Percentiles rank a stretch among this genome's conserved stretches.
These are phyloP conservation scores for Blastobasis lacticolella DNA, from an alignment of 2,888 invertebrate genomes.

Conservation along the genomic window DNA sequence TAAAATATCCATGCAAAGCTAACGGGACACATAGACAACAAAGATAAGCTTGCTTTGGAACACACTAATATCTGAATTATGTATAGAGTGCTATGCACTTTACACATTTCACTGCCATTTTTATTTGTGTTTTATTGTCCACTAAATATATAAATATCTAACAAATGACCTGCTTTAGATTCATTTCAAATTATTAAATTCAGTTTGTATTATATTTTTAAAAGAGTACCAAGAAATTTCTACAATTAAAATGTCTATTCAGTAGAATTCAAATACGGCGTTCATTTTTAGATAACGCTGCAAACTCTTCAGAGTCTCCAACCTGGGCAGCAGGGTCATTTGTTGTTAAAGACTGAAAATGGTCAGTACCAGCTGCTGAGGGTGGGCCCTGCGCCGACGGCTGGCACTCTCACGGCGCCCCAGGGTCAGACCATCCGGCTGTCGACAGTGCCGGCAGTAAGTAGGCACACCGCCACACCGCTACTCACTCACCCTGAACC, in stretches of 20 bases:
- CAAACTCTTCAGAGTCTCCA: conserved; percentile 90
- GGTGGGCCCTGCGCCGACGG: conserved; percentile 85
- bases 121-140: conserved; percentile 11
- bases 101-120: conserved; percentile 21
- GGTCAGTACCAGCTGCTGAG: conserved; percentile 95
- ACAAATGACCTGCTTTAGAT: conserved; percentile 50
- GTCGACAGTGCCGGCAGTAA: conserved; percentile 91
- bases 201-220: conserved; percentile 11
- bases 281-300: conserved; percentile 85
- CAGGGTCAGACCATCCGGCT: conserved; percentile 85
- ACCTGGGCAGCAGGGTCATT: conserved; percentile 89
- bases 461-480: conserved; percentile 74
- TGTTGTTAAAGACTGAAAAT: conserved; percentile 96
- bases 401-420: conserved; percentile 71
- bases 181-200: conserved; percentile 21
- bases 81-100: neutral
- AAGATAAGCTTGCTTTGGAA: too few species aligned
- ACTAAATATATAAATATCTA: conserved; percentile 27
- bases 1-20: too few species aligned
- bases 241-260: conserved; percentile 4
- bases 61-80: too few species aligned
- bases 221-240: neutral
- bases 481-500: conserved; percentile 26
- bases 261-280: conserved; percentile 53
- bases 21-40: too few species aligned